These are phyloP conservation scores for Hypercompe scribonia DNA, from an alignment of 2,888 invertebrate genomes.

Conservation along the genomic window DNA sequence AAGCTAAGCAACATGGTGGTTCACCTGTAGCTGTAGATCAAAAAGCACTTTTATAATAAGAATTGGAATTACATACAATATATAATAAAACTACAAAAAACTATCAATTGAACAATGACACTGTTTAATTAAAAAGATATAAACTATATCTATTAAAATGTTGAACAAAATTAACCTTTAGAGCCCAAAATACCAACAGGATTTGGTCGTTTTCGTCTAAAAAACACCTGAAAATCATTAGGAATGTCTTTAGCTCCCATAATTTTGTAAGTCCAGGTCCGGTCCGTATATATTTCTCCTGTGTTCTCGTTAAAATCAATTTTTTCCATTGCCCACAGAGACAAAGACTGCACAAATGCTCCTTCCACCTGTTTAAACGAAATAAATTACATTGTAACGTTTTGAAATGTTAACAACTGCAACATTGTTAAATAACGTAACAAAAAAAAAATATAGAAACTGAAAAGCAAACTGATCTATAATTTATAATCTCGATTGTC, in stretches of 20 bases:
- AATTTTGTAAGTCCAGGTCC: slow-evolving; percentile 66
- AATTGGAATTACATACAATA: neutral
- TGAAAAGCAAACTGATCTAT: too few relatives aligned
- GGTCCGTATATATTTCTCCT: slow-evolving; percentile 60
- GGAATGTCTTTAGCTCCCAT: slow-evolving; percentile 65
- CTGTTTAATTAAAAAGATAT: too few relatives aligned
- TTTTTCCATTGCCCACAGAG: slow-evolving; percentile 61
- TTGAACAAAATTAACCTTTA: slow-evolving; percentile 53
- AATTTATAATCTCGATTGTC: too few relatives aligned
- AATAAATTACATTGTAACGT: neutral
- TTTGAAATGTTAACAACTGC: neutral
- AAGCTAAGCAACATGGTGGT: slow-evolving; percentile 57
- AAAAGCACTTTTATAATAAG: neutral
- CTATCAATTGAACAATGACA: too few relatives aligned
- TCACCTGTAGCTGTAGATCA: slow-evolving; percentile 56
- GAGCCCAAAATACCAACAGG: slow-evolving; percentile 67
- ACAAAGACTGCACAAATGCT: slow-evolving; percentile 82
- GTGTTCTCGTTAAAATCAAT: slow-evolving; percentile 53
- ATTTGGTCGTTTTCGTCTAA: slow-evolving; percentile 57
- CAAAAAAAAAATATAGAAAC: neutral
- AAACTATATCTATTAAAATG: neutral
- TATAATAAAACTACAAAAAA: neutral
- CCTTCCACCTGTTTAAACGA: slow-evolving; percentile 84
- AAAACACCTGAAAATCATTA: slow-evolving; percentile 61
- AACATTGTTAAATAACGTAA: neutral